Conservation (phyloP, 1,140 invertebrate genomes). For the Hycleus phaleratus region DNA sequence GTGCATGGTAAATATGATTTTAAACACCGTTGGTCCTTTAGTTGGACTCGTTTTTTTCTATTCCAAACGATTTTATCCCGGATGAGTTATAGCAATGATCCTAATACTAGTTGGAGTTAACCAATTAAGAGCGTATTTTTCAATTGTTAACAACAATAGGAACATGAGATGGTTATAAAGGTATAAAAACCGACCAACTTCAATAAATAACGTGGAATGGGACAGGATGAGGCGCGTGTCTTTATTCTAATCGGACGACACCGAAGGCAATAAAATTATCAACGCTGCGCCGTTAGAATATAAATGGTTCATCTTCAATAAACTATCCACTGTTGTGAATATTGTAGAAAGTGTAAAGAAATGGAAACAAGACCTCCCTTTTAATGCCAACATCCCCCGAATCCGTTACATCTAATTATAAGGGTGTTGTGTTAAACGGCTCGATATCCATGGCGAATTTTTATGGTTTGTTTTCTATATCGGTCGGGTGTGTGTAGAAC, state of each 20-base stretch:
- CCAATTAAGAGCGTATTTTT: too few species aligned
- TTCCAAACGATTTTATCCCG: too few species aligned
- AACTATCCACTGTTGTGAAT: not conserved
- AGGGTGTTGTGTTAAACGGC: constrained; percentile 5
- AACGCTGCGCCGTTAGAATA: constrained; percentile 20
- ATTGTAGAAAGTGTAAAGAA: too few species aligned
- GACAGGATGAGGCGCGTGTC: constrained; percentile 1
- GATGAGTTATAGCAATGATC: too few species aligned
- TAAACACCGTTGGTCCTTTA: constrained; percentile 26
- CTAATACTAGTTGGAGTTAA: too few species aligned
- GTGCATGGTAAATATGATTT: constrained; percentile 38
- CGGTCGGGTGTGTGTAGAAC: constrained; percentile 5
- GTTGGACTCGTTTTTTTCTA: too few species aligned
- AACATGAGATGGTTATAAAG: too few species aligned
- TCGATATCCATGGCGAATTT: constrained; percentile 15
- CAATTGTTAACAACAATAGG: too few species aligned
- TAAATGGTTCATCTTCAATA: constrained; percentile 25
- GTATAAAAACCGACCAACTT: too few species aligned
- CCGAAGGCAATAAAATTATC: constrained; percentile 23
- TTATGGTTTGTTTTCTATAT: constrained; percentile 22
- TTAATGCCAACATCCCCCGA: not conserved
- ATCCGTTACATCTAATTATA: constrained; percentile 18
- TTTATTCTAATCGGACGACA: not conserved
- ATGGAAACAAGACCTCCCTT: too few species aligned
- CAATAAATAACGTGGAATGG: too few species aligned